These are phyloP conservation scores for Priapulus caudatus DNA, from an alignment of 2,888 invertebrate genomes.

Conservation along the genomic window DNA sequence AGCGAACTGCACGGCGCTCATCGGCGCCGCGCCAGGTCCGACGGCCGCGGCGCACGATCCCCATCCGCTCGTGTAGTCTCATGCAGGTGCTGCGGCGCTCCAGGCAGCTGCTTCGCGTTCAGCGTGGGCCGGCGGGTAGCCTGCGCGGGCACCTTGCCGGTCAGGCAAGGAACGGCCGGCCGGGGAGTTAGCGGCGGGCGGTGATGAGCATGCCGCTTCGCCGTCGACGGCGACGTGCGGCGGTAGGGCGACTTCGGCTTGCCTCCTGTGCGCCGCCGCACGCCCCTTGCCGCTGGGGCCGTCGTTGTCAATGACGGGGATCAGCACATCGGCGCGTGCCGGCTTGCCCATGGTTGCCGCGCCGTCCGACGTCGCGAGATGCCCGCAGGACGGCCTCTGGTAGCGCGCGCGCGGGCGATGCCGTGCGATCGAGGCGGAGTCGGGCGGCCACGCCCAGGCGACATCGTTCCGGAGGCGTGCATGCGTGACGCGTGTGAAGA, in stretches of 20 bases:
- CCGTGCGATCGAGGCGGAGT: not conserved
- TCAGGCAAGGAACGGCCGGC: too few relatives aligned
- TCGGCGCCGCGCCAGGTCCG: constrained; percentile 13
- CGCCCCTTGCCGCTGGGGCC: not conserved
- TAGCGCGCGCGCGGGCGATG: not conserved
- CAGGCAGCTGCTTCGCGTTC: not conserved
- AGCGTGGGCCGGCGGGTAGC: not conserved
- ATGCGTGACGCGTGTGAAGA: too few relatives aligned
- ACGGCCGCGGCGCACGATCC: constrained; percentile 17
- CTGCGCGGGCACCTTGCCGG: not conserved
- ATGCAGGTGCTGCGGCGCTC: not conserved
- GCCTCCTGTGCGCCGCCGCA: not conserved
- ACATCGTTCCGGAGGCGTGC: too few relatives aligned
- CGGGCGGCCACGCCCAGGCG: too few relatives aligned
- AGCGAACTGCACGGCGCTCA: constrained; percentile 14
- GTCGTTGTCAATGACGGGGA: not conserved
- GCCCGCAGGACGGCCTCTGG: too few relatives aligned
- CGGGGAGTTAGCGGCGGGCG: too few relatives aligned
- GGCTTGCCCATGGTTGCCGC: too few relatives aligned
- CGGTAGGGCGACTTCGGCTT: too few relatives aligned
- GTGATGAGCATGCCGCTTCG: not conserved
- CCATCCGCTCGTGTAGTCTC: not conserved
- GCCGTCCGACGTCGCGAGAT: too few relatives aligned
- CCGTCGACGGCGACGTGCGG: not conserved
- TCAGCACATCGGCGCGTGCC: too few relatives aligned